These are phyloP conservation scores for silkworm (Bombyx mori) DNA, from an alignment of 1,140 invertebrate genomes.

Conservation along the genomic window DNA sequence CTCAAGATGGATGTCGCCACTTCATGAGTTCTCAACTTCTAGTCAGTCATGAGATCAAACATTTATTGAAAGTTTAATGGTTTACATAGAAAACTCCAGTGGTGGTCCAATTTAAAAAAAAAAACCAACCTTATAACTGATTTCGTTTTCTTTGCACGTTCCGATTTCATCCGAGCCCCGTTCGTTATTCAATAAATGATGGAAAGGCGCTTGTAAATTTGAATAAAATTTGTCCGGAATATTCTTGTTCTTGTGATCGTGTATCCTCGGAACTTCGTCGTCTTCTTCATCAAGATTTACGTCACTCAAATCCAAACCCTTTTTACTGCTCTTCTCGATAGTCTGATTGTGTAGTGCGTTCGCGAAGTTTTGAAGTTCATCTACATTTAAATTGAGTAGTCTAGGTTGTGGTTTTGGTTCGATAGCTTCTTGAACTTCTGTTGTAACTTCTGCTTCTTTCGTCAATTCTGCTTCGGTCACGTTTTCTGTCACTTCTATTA, in stretches of 20 bases:
- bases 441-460: conserved; percentile 15
- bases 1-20: no score
- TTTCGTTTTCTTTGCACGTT: conserved; percentile 49
- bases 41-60: no score
- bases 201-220: conserved; percentile 54
- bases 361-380: conserved; percentile 58
- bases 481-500: conserved; percentile 16
- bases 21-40: no score
- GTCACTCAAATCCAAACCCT: conserved; percentile 52
- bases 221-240: conserved; percentile 56
- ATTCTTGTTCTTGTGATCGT: conserved; percentile 35
- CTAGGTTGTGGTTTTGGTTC: conserved; percentile 45
- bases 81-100: no score
- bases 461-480: conserved; percentile 14
- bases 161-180: conserved; percentile 42
- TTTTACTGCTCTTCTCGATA: conserved; percentile 26
- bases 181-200: conserved; percentile 33
- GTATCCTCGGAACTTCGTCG: conserved; percentile 39
- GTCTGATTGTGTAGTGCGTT: conserved; percentile 56
- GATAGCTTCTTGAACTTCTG: conserved; percentile 22
- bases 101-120: no score
- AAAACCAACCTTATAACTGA: conserved; percentile 45
- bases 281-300: conserved; percentile 56
- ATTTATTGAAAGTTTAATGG: no score
- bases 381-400: conserved; percentile 52